These are phyloP conservation scores for Lottia gigantea DNA, from an alignment of 2,888 invertebrate genomes.

Conservation along the genomic window DNA sequence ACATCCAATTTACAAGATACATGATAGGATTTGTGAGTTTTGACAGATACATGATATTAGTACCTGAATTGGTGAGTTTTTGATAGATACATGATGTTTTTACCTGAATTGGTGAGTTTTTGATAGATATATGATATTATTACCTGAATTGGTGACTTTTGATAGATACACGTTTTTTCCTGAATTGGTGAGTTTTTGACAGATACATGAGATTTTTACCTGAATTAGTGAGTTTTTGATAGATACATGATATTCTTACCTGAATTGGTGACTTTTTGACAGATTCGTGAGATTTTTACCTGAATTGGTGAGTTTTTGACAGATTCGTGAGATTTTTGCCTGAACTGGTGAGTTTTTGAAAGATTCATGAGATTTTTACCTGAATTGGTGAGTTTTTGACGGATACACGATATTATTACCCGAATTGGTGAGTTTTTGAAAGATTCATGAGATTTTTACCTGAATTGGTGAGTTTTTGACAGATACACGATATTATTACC, in stretches of 20 bases:
- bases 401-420: conserved; percentile 66
- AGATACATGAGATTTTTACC: conserved; percentile 33
- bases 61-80: conserved; percentile 63
- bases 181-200: background rate
- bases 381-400: conserved; percentile 63
- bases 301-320: background rate
- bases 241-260: conserved; percentile 61
- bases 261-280: conserved; percentile 63
- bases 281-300: conserved; percentile 54
- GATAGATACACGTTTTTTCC: too few species aligned
- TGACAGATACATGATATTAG: conserved; percentile 37
- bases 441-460: conserved; percentile 34
- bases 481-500: conserved; percentile 57
- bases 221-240: conserved; percentile 63
- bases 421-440: conserved; percentile 63
- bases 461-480: conserved; percentile 63
- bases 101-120: too few species aligned
- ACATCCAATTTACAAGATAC: too few species aligned
- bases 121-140: too few species aligned
- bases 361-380: conserved; percentile 63
- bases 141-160: too few species aligned
- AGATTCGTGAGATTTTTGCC: conserved; percentile 34
- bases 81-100: conserved; percentile 54
- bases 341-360: conserved; percentile 63
- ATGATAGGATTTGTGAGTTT: conserved; percentile 66